A percentile compares a stretch with the other conserved stretches of the same genome.
Evolutionary conservation across 2,797 vertebrate species (phyloP).

Genomic region (Peromyscus aztecus): DNA sequence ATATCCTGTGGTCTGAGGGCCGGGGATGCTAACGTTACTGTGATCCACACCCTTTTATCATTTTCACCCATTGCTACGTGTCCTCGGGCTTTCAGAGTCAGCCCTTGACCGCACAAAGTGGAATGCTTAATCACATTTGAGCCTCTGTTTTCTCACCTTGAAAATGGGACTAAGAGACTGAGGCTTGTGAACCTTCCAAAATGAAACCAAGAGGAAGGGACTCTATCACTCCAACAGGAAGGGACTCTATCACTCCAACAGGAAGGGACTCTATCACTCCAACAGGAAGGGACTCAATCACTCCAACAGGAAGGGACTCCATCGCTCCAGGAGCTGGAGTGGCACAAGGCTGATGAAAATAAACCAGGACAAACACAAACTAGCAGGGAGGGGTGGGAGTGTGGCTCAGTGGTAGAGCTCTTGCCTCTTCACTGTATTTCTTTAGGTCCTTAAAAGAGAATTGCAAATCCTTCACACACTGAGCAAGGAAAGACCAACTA

Average conservation of each 20-base stretch:
- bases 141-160: conserved; percentile 52
- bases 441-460: conserved; percentile 32
- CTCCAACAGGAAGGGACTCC: not conserved
- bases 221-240: not conserved
- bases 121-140: not conserved
- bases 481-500: not conserved
- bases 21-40: not conserved
- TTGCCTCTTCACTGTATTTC: not conserved
- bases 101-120: not conserved
- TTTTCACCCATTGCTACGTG: conserved; percentile 39
- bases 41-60: not conserved
- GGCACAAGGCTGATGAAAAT: not conserved
- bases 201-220: not conserved
- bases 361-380: not conserved
- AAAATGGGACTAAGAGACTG: not conserved
- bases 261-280: too few relatives aligned
- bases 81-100: conserved; percentile 1
- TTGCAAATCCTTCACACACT: not conserved
- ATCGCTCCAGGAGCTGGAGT: not conserved
- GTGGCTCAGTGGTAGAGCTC: not conserved
- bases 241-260: not conserved
- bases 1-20: not conserved
- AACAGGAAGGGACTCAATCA: not conserved
- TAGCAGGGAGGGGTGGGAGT: not conserved
- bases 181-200: not conserved